Percentiles rank a stretch among this genome's conserved stretches.
These are phyloP conservation scores for Drosophila fuyamai DNA, from an alignment of 1,140 invertebrate genomes.

Conservation along the genomic window DNA sequence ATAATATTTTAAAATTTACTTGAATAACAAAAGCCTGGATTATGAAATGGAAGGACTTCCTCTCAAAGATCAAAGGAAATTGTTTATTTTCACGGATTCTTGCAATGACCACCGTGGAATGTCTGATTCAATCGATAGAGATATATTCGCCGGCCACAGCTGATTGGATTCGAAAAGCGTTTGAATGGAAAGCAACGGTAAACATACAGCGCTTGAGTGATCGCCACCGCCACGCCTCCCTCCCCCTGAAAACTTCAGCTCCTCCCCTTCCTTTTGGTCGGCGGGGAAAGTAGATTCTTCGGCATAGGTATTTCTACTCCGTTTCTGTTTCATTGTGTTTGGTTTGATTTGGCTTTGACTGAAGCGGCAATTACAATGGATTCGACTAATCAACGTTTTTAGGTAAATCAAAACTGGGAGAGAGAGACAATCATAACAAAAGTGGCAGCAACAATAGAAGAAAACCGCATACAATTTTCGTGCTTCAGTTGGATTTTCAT, in stretches of 20 bases:
- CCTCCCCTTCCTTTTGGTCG: constrained; percentile 16
- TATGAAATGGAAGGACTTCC: background rate
- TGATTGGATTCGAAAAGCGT: constrained; percentile 44
- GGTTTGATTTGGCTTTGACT: constrained; percentile 63
- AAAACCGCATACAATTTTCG: constrained; percentile 78
- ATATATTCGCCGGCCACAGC: constrained; percentile 32
- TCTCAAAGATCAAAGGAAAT: background rate
- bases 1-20: too few relatives aligned
- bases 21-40: too few relatives aligned
- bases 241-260: constrained; percentile 8
- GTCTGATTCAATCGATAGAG: constrained; percentile 20
- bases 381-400: constrained; percentile 79
- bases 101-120: constrained; percentile 1
- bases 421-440: constrained; percentile 47
- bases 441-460: constrained; percentile 50
- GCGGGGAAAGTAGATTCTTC: constrained; percentile 68
- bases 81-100: background rate
- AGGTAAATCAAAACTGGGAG: constrained; percentile 67
- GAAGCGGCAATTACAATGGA: constrained; percentile 76
- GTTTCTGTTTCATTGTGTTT: constrained; percentile 30
- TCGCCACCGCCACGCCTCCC: constrained; percentile 19
- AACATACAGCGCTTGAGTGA: constrained; percentile 63
- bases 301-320: constrained; percentile 6
- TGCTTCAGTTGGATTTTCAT: constrained; percentile 76
- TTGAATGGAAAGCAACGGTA: constrained; percentile 42